Conservation (phyloP, 2,797 vertebrate species). For the Pseudochirops corinnae region DNA sequence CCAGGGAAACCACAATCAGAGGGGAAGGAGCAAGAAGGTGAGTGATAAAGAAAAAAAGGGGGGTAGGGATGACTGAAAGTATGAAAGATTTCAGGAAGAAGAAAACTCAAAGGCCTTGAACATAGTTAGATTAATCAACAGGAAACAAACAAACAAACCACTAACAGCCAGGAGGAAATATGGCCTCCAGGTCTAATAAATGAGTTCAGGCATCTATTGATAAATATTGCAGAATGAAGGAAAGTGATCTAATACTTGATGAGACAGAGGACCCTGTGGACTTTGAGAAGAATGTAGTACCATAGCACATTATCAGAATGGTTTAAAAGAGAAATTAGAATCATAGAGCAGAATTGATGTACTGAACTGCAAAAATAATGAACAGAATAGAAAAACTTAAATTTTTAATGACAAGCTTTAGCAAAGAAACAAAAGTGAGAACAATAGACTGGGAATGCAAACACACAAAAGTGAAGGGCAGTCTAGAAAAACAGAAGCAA, state of each 20-base stretch:
- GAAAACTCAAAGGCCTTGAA: not conserved
- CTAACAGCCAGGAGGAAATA: not conserved
- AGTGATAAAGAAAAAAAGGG: not conserved
- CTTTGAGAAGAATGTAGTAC: not conserved
- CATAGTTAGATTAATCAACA: not conserved
- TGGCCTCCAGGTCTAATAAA: not conserved
- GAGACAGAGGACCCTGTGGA: not conserved
- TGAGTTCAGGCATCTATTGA: not conserved
- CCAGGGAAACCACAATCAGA: not conserved
- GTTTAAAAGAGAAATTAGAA: not conserved
- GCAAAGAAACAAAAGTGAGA: not conserved
- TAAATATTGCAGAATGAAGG: not conserved
- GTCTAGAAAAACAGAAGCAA: not conserved
- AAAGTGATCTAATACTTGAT: not conserved
- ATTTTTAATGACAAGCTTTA: not conserved
- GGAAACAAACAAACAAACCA: not conserved
- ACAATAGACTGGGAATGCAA: not conserved
- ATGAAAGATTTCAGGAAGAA: not conserved
- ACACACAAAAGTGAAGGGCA: not conserved
- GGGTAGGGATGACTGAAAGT: not conserved
- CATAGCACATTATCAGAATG: not conserved
- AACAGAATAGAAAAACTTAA: not conserved
- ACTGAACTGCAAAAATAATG: not conserved
- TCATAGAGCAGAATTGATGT: not conserved
- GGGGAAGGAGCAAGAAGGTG: not conserved